Conservation (phyloP, 2,113 vertebrate genomes). For the Pachyramphus minor region DNA sequence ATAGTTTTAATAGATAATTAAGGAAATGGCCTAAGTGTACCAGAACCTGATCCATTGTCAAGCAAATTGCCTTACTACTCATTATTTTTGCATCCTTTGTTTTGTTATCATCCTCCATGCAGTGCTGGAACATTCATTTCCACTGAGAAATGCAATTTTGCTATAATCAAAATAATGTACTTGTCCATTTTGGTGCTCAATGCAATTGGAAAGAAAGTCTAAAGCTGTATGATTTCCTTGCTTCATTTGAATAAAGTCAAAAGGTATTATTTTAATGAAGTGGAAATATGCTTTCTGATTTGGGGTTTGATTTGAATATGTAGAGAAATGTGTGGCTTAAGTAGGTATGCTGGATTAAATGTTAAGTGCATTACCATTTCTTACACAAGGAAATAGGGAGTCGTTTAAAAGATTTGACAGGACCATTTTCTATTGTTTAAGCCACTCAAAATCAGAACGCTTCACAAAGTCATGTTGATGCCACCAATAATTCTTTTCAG, state of each 20-base stretch:
- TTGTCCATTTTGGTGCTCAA: neutral
- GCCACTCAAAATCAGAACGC: neutral
- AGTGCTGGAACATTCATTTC: slow-evolving; percentile 4
- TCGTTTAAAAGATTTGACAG: neutral
- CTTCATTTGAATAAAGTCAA: neutral
- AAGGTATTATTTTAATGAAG: slow-evolving; percentile 5
- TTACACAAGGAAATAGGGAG: neutral
- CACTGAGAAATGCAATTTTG: neutral
- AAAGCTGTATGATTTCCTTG: neutral
- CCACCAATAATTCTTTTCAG: neutral
- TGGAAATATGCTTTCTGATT: neutral
- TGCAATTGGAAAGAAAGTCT: neutral
- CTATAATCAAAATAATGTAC: neutral
- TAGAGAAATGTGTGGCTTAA: neutral
- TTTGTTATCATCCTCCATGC: neutral
- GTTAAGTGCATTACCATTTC: neutral
- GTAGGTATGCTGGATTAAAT: neutral
- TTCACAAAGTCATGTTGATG: neutral
- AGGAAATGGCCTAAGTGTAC: neutral
- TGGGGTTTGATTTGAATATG: neutral
- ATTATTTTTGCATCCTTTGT: neutral
- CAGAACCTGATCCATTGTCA: neutral
- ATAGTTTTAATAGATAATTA: neutral
- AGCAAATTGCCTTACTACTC: neutral
- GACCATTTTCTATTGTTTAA: neutral